Evolutionary conservation across 2,888 invertebrate species (phyloP).

Genomic region (Tridacna gigas): DNA sequence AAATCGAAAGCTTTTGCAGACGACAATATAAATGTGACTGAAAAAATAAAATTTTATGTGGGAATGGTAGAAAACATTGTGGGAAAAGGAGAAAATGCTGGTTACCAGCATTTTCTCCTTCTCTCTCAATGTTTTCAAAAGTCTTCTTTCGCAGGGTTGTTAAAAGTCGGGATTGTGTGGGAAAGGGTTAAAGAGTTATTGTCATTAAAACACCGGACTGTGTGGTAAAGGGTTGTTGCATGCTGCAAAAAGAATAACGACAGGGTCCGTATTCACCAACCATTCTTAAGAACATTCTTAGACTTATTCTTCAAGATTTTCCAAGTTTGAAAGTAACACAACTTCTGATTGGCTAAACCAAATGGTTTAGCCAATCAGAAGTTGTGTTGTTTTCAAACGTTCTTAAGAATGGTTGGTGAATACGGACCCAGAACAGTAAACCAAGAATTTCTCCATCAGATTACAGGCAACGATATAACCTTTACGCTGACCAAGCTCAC

Average conservation of each 20-base stretch:
- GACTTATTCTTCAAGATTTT: too few species aligned
- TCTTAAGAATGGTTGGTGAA: too few species aligned
- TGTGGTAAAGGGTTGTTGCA: too few species aligned
- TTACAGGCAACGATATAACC: slow-evolving; percentile 14
- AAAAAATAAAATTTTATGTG: not conserved
- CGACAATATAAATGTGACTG: not conserved
- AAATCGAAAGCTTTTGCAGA: not conserved
- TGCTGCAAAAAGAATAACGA: too few species aligned
- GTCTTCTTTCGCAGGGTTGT: not conserved
- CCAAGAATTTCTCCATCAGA: slow-evolving; percentile 4
- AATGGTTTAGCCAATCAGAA: too few species aligned
- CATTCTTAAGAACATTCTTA: too few species aligned
- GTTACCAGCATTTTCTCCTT: not conserved
- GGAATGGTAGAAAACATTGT: not conserved
- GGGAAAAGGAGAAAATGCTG: not conserved
- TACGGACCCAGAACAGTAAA: too few species aligned
- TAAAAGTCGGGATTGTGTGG: not conserved
- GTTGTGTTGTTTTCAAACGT: not conserved
- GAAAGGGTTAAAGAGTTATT: not conserved
- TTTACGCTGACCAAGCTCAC: slow-evolving; percentile 58
- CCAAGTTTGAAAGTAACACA: too few species aligned
- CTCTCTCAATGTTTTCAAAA: not conserved
- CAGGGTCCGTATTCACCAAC: too few species aligned
- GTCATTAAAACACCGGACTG: too few species aligned
- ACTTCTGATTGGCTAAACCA: too few species aligned